Conservation (phyloP, 1,140 invertebrate genomes). For the Melipona quadrifasciata region DNA sequence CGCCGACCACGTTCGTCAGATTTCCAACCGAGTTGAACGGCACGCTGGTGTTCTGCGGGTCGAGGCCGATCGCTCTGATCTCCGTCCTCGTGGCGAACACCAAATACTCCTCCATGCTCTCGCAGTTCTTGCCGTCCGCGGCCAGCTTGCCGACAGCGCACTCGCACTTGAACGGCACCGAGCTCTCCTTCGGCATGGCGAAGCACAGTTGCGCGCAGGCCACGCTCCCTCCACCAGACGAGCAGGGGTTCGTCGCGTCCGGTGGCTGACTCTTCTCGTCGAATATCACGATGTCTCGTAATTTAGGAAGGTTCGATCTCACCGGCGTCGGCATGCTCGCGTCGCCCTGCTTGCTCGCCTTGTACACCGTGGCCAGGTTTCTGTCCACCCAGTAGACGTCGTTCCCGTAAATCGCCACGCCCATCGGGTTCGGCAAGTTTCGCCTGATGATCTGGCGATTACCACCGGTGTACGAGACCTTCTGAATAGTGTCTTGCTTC, state of each 20-base stretch:
- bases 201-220: slow-evolving; percentile 98
- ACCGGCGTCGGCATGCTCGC: slow-evolving; percentile 86
- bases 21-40: slow-evolving; percentile 95
- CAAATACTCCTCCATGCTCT: slow-evolving; percentile 92
- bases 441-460: slow-evolving; percentile 91
- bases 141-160: slow-evolving; percentile 93
- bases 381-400: slow-evolving; percentile 98
- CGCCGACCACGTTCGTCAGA: slow-evolving; percentile 96
- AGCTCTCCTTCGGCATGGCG: slow-evolving; percentile 88
- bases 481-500: slow-evolving; percentile 95
- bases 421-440: slow-evolving; percentile 97
- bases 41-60: slow-evolving; percentile 89
- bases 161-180: slow-evolving; percentile 85
- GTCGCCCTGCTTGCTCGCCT: slow-evolving; percentile 91
- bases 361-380: slow-evolving; percentile 94
- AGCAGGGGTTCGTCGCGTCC: slow-evolving; percentile 90
- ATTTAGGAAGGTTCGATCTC: slow-evolving; percentile 90
- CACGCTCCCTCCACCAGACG: slow-evolving; percentile 85
- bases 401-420: slow-evolving; percentile 91
- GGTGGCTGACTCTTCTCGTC: slow-evolving; percentile 93
- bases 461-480: slow-evolving; percentile 90
- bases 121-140: slow-evolving; percentile 87
- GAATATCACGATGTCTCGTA: slow-evolving; percentile 95
- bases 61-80: slow-evolving; percentile 92
- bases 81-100: slow-evolving; percentile 96